Percentiles rank a stretch among this genome's conserved stretches.
Conservation (phyloP, 2,797 vertebrate species). For the Xyrichtys novacula region DNA sequence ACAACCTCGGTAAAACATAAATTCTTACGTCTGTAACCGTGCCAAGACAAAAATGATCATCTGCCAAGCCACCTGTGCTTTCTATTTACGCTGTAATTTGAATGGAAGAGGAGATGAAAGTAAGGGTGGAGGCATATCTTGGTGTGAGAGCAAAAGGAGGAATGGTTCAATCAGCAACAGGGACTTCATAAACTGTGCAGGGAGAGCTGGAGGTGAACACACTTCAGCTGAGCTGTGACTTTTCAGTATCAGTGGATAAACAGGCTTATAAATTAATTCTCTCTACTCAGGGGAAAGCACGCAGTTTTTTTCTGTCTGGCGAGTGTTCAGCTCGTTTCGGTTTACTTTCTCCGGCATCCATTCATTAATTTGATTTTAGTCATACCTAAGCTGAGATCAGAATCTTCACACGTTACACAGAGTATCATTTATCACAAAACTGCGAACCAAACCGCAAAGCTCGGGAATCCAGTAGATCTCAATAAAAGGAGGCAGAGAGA, state of each 20-base stretch:
- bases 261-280: slow-evolving; percentile 26
- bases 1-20: not conserved
- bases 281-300: slow-evolving; percentile 1
- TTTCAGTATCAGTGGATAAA: slow-evolving; percentile 38
- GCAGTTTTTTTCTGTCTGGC: slow-evolving; percentile 19
- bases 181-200: not conserved
- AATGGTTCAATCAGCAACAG: slow-evolving; percentile 2
- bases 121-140: slow-evolving; percentile 1
- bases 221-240: slow-evolving; percentile 29
- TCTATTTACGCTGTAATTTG: slow-evolving; percentile 12
- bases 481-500: not conserved
- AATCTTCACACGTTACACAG: not conserved
- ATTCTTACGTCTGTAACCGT: not conserved
- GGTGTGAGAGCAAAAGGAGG: slow-evolving; percentile 1
- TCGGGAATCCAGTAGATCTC: not conserved
- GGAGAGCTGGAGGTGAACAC: slow-evolving; percentile 25
- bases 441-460: not conserved
- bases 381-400: not conserved
- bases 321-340: slow-evolving; percentile 19
- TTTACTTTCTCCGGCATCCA: not conserved
- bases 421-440: not conserved
- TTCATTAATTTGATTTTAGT: not conserved
- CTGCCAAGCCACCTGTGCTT: slow-evolving; percentile 22
- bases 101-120: slow-evolving; percentile 7
- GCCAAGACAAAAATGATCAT: slow-evolving; percentile 14